Percentiles rank a stretch among this genome's conserved stretches.
phyloP scores from a whole-genome alignment of 2,797 vertebrate genomes.

The Sandelia bainsii region DNA sequence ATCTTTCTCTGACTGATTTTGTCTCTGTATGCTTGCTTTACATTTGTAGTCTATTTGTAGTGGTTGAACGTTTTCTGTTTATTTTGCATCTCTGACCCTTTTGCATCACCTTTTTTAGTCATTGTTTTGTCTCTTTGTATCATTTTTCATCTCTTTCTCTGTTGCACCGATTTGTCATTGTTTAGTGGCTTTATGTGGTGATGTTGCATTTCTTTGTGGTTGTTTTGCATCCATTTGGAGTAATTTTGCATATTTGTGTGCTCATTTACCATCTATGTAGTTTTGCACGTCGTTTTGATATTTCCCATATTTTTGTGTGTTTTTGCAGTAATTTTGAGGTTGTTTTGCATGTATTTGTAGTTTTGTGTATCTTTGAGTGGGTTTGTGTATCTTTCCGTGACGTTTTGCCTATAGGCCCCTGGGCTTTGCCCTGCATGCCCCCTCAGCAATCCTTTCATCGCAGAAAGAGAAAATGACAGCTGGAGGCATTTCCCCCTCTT shows the following conservation, averaged over 20 bases:
- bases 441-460: neutral
- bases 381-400: neutral
- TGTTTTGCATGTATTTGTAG: neutral
- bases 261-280: neutral
- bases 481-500: slow-evolving; percentile 42
- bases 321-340: too few species aligned
- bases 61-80: too few species aligned
- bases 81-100: too few species aligned
- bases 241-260: neutral
- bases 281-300: neutral
- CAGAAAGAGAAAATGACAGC: slow-evolving; percentile 53
- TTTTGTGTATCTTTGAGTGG: neutral
- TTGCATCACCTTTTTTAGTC: too few species aligned
- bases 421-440: neutral
- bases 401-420: neutral
- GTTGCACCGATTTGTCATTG: too few species aligned
- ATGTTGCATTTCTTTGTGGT: neutral
- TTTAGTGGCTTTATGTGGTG: neutral
- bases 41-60: too few species aligned
- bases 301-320: neutral
- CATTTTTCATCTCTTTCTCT: too few species aligned
- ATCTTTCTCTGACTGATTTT: too few species aligned
- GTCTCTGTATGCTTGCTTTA: too few species aligned
- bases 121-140: too few species aligned
- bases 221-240: neutral